phyloP scores from a whole-genome alignment of 1,140 invertebrate genomes.

The Aphis gossypii region DNA sequence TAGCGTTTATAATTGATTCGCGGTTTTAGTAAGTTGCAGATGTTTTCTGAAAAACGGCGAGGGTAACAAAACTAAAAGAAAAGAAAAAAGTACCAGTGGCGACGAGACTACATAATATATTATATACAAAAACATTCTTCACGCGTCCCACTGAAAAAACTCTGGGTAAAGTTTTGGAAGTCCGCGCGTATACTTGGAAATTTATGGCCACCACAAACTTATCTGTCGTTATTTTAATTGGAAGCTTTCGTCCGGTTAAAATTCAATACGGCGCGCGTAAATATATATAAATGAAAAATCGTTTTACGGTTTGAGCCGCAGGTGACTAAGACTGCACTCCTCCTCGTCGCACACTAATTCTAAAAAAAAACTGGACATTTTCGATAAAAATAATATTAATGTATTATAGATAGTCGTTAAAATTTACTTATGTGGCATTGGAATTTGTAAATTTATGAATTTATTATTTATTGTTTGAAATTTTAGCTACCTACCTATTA shows the following conservation, averaged over 20 bases:
- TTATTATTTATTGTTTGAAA: neutral
- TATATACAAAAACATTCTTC: neutral
- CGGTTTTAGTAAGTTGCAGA: neutral
- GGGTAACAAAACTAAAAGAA: neutral
- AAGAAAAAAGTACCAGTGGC: neutral
- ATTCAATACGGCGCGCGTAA: conserved; percentile 4
- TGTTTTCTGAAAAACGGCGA: neutral
- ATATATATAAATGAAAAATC: neutral
- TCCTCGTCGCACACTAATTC: neutral
- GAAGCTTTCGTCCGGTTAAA: conserved; percentile 10
- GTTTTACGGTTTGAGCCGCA: neutral
- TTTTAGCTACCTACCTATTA: neutral
- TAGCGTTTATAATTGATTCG: neutral
- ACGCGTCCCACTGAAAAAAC: neutral
- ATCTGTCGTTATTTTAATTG: conserved; percentile 31
- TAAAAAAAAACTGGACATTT: neutral
- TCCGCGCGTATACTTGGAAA: neutral
- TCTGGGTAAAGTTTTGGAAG: neutral
- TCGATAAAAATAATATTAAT: neutral
- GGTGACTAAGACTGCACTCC: neutral
- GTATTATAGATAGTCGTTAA: neutral
- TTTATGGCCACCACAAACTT: conserved; percentile 16
- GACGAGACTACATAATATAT: neutral
- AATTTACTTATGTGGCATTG: neutral
- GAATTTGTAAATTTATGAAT: neutral